Base-by-base conservation (phyloP, 2,888 invertebrate species). In the Cataglyphis albicans region DNA sequence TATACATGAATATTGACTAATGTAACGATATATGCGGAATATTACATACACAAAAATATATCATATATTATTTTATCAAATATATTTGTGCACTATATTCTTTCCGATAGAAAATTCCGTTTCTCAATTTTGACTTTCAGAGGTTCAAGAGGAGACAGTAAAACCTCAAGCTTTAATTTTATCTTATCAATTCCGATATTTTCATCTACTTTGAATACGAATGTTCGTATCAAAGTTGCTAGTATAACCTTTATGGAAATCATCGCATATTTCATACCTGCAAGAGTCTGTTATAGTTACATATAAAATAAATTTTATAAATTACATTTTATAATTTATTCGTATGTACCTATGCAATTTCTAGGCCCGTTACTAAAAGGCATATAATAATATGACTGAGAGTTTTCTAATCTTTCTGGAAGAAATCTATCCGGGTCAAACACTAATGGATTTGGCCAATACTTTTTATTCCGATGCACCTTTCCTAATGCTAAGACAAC, bases 361-460 rank as follows among this genome's bases (percentile, higher is more conserved):
- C 92, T 87, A 0, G 89, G 89, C 18, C 92, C 92, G 65, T 84
- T 89, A 67, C 91, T 90, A 64, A 92, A 92, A 10, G 92, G 92
- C 4, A 91, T 12, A 41, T 86, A 92, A 41, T 81, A 75, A 38
- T 86, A 90, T 0, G 92, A 89, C 87, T 91, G 90, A 65, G 90
- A 86, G 52, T 92, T 90, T 0, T 87, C 88, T n/a, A 83, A 74
- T 86, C 89, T 84, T 67, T 91, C 91, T 3, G 92, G 91, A n/a
- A 91, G 83, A 87, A 92, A 92, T 80, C 92, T 85, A 73, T 92
- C 92, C 0, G 92, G 92, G 88, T 93, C 86, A 80, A 92, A 92
- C 81, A 78, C 88, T 35, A 91, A 68, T 4, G 92, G 91, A 82
- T 92, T 86, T 6, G 84, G 80, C 92, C 92, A 92, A 70, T 88